Base-by-base conservation (phyloP, 2,797 vertebrate genomes). In the Anomalospiza imberbis region DNA sequence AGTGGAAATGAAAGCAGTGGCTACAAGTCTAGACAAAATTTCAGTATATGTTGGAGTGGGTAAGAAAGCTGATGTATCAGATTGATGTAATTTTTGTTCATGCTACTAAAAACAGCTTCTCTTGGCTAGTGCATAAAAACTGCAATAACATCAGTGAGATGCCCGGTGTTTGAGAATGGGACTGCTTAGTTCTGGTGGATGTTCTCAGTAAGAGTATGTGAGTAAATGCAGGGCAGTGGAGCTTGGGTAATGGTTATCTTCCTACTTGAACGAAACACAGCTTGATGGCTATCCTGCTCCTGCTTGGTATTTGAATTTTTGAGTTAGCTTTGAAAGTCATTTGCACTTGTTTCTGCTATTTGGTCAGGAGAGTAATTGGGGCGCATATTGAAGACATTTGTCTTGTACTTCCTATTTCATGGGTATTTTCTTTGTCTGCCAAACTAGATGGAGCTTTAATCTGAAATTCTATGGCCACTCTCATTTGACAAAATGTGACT, bases 191-290 rank as follows among this genome's bases (percentile, higher is more conserved):
- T 79, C 21, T 54, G 25, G 17, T 34, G 26, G n/a, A 17, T 36
- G 38, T 8, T 66, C 62, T 32, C 48, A 67, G 25, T 4, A 1
- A 79, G n/a, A 45, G 22, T 21, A 19, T 36, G 44, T 0, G 0
- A 71, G 32, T 7, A 32, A 73, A 40, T 24, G 48, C 42, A 85
- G 65, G 66, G 21, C 29, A 61, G 2, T 1, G 0, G 5, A 83
- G 40, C 26, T 58, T 70, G 44, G 10, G 22, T 55, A 44, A 10
- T 73, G 31, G 19, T 21, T 65, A 15, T 3, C 36, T 32, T 80
- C 16, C 32, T 38, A 3, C n/a, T 16, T 51, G 48, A 71, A 45
- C 3, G 0, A 88, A 51, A 51, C 3, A 53, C 8, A 60, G 20
- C 16, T 91, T 44, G 14, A 6, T 80, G 53, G 7, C 21, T 83